Conservation (phyloP, 2,113 vertebrate species). For the Chamaetylas fuelleborni region DNA sequence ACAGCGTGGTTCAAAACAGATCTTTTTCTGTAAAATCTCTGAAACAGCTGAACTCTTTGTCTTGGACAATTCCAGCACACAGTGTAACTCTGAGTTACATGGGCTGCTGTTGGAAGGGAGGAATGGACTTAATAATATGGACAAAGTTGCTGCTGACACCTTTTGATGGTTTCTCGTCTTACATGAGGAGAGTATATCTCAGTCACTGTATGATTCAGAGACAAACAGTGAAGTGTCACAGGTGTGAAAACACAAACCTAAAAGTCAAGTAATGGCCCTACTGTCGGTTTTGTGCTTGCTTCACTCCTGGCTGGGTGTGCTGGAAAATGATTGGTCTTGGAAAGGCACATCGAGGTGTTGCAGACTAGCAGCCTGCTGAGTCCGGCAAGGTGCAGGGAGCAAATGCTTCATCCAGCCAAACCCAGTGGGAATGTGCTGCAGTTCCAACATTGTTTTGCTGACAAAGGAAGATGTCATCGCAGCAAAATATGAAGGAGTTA, state of each 20-base stretch:
- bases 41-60: background rate
- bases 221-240: background rate
- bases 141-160: background rate
- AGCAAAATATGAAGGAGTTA: constrained; percentile 44
- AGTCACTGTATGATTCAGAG: background rate
- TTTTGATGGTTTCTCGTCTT: background rate
- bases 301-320: background rate
- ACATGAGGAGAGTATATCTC: background rate
- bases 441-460: constrained; percentile 19
- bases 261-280: background rate
- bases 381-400: background rate
- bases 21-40: background rate
- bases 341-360: background rate
- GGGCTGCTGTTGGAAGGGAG: background rate
- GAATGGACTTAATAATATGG: background rate
- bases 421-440: background rate
- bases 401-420: background rate
- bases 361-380: constrained; percentile 9
- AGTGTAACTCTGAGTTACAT: background rate
- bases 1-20: background rate
- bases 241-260: background rate
- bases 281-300: constrained; percentile 3
- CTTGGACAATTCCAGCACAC: background rate
- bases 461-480: constrained; percentile 31
- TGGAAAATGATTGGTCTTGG: background rate